Conservation (phyloP, 92 coral and sea anemone genomes). For the Heliopora coerulea region DNA sequence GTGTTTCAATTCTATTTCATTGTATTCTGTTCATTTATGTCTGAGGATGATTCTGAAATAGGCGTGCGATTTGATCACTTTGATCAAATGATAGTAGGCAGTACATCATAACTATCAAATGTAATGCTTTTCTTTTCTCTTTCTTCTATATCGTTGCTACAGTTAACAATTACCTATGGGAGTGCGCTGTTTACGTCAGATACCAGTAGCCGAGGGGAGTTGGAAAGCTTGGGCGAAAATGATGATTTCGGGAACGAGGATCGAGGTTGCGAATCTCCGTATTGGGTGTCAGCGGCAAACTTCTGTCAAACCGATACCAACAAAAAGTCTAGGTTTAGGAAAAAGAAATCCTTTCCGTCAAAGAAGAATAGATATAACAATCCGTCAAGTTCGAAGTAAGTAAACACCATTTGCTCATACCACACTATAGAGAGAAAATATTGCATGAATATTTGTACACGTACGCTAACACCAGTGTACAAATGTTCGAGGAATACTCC, state of each 20-base stretch:
- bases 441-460: no score
- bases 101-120: not conserved
- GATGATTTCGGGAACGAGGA: not conserved
- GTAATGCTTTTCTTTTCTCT: not conserved
- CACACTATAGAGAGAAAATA: no score
- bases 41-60: no score
- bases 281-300: conserved; percentile 19
- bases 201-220: not conserved
- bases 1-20: no score
- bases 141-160: no score
- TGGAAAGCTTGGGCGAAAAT: not conserved
- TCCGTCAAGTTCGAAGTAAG: conserved; percentile 5
- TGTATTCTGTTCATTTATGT: no score
- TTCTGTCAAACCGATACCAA: not conserved
- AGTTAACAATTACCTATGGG: conserved; percentile 26
- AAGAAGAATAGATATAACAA: not conserved
- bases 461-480: no score
- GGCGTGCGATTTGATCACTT: no score
- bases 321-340: conserved; percentile 12
- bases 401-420: no score
- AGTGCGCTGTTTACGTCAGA: conserved; percentile 22
- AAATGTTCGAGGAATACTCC: no score
- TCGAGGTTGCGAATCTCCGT: conserved; percentile 16
- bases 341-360: not conserved
- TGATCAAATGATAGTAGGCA: no score